Evolutionary conservation across 2,113 vertebrate genomes (phyloP), one percentile per base, ranked within the genome.

Genomic region (Podilymbus podiceps): DNA sequence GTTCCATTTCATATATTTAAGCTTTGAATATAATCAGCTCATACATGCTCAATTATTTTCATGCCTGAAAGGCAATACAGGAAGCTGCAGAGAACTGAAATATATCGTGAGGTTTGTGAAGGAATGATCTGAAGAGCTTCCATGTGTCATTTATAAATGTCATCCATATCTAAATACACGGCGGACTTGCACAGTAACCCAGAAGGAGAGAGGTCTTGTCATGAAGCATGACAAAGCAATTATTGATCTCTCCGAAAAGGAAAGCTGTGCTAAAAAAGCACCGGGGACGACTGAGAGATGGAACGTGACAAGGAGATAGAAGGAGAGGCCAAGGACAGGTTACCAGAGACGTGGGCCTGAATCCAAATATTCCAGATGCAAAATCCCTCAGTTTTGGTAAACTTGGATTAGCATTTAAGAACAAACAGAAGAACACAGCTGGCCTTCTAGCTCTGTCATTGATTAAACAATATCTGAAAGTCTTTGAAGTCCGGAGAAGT

Each of bases 371-470:
- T 83, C 92, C 95, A 97, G 96, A 97, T 97, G 95, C 94, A 95
- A 95, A 96, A 95, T 93, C 89, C 94, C 85, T 91, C 46, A 0
- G 90, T 97, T 96, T 97, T 95, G 96, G 94, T 97, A 97, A 97
- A 93, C 95, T 97, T 97, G 97, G 95, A 97, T 97, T 96, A 97
- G 93, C 91, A 93, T 97, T 89, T 95, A 91, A 97, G 95, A 96
- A 94, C 95, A 95, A 96, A 96, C 96, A 97, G 95, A 95, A 82
- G 94, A 96, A 82, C 93, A 8, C 96, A 97, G 95, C 95, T 97
- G 96, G 94, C 81, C 89, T 80, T 55, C n/a, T 49, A 85, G 89
- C 95, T 96, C 93, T 44, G 24, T 46, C 96, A 91, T 95, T 95
- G 94, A 95, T 94, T 97, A 97, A 97, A 96, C 94, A 95, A 88